phyloP scores from a whole-genome alignment of 2,888 invertebrate species.

The Tridacna gigas region DNA sequence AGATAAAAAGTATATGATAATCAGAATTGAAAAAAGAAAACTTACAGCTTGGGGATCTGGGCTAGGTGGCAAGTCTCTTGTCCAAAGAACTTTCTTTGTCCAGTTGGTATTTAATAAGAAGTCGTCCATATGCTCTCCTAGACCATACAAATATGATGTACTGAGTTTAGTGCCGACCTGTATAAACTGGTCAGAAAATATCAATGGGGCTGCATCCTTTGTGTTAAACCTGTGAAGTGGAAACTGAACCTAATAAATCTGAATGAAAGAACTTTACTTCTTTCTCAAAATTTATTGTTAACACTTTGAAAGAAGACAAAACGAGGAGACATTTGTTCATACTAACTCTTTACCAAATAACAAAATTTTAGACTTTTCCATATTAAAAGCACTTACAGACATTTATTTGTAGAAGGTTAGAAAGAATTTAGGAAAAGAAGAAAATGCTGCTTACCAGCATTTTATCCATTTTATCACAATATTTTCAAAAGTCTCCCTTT shows the following conservation, averaged over 20 bases:
- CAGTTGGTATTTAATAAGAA: slow-evolving; percentile 62
- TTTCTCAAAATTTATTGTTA: too few species aligned
- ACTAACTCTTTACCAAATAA: too few species aligned
- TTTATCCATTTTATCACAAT: too few species aligned
- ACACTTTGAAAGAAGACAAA: too few species aligned
- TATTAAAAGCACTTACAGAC: too few species aligned
- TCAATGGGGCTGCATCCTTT: slow-evolving; percentile 32
- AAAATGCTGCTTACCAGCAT: too few species aligned
- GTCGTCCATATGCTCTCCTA: slow-evolving; percentile 66
- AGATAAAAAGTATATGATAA: too few species aligned
- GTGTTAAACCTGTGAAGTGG: slow-evolving; percentile 36
- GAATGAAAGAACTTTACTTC: background rate
- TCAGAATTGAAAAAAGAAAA: background rate
- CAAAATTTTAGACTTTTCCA: too few species aligned
- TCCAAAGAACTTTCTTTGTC: slow-evolving; percentile 64
- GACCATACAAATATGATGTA: slow-evolving; percentile 74
- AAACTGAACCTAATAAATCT: background rate
- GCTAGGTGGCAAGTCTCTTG: slow-evolving; percentile 68
- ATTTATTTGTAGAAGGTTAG: slow-evolving; percentile 57
- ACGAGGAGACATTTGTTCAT: too few species aligned
- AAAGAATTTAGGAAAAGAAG: too few species aligned
- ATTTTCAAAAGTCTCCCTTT: too few species aligned
- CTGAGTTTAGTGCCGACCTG: slow-evolving; percentile 72
- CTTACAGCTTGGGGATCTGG: slow-evolving; percentile 54
- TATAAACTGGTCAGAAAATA: slow-evolving; percentile 71